Evolutionary conservation across 1,140 invertebrate species (phyloP), one percentile per base, ranked within the genome.

Genomic region (Plutomurus gul): DNA sequence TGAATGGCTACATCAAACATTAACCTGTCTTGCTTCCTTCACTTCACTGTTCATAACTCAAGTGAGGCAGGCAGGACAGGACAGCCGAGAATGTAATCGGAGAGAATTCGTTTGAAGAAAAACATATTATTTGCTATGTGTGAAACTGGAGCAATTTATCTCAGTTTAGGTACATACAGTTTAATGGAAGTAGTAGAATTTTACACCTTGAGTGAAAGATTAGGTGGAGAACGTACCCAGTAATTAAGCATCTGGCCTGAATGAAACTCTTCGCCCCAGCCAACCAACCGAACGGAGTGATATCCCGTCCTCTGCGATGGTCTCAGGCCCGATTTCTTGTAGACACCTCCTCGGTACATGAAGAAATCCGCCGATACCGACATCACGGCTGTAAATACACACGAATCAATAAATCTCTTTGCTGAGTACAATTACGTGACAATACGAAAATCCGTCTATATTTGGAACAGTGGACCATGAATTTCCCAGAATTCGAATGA

Each of bases 281-380:
- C 96, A 0, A 97, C 87, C 81, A 98, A 92, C 84, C 94, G 90
- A 0, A 98, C 94, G 20, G 95, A 96, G 87, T 98, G 96, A 84
- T 93, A 94, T 1, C 93, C 94, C 7, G 88, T 89, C 49, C 89
- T 85, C 49, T 90, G 85, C 22, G 84, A 82, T 25, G 84, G 77
- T 16, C 83, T 70, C 46, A 89, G 85, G 3, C 87, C 86, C 0
- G 91, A 90, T 80, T 92, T 91, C 6, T 88, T 88, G 87, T 97
- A 98, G 39, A 98, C 88, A 6, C 96, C 96, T 20, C 89, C 88
- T 73, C 89, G 88, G 86, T 98, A 98, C 74, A 92, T 89, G 87
- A 96, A 98, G 87, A 98, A 96, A 85, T 98, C 96, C 79, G 93
- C 92, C 84, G 94, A 91, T 0, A 98, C 94, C 73, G 89, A 90